Evolutionary conservation across 1,140 invertebrate genomes (phyloP), one percentile per base, ranked within the genome.

Genomic region (Drosophila grimshawi): DNA sequence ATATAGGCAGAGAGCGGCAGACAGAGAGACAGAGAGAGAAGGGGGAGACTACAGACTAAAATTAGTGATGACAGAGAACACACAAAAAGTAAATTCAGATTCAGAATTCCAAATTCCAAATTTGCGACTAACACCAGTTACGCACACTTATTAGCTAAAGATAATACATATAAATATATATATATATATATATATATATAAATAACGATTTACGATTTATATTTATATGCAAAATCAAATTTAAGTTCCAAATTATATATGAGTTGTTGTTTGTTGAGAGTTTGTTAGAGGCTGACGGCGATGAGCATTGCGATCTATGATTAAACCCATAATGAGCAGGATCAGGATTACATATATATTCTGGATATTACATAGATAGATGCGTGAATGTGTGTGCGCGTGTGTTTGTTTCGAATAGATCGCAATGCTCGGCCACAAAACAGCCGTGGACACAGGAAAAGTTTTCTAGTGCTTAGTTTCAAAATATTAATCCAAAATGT

Each of bases 101-200:
- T 46, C 57, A 46, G 30, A 43, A 55, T 77, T 80, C 70, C 80
- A 76, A 43, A 55, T 77, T 80, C 70, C 80, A 76, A 76, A 77
- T 72, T 82, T 91, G 89, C 89, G 89, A 91, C 89, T 91, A 89
- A 91, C 89, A 91, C 89, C 89, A 91, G 74, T 82, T 91, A 91
- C 89, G 81, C 89, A 91, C 89, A 91, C 78, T 89, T 89, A 56
- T 56, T 55, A 80, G 62, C 33, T 67, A 77, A 59, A 55, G 43
- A 39, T 68, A 68, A 39, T 35, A 60, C 56, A 68, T 69, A 69
- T 27, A 69, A 19, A 61, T 66, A 39, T 43, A 48, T 43, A 55
- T 56, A 74, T 74, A 74, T 41, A 74, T 19, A 19, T 19, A 19
- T 19, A 19, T 19, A 19, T 19, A 19, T 19, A 29, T 29, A 59